Evolutionary conservation across 2,888 invertebrate species (phyloP).

Genomic region (Lordiphosa andalusiaca): DNA sequence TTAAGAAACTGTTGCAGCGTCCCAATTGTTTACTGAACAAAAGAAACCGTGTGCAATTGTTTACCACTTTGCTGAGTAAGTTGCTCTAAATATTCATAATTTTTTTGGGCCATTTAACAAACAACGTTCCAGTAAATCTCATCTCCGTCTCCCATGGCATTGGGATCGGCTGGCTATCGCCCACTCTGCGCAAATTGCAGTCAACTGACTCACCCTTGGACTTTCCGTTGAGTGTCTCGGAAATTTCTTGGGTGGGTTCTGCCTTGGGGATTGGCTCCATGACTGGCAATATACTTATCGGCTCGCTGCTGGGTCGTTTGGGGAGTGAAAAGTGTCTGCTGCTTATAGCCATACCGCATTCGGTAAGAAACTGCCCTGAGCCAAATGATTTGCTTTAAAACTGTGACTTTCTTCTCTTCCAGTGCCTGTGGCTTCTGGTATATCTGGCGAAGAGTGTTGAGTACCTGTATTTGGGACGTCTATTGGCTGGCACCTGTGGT

Average conservation of each 20-base stretch:
- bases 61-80: constrained; percentile 63
- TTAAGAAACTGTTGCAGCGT: constrained; percentile 21
- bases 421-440: constrained; percentile 66
- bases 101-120: not conserved
- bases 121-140: constrained; percentile 65
- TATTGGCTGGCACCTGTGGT: constrained; percentile 62
- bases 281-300: constrained; percentile 67
- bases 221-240: constrained; percentile 50
- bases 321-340: constrained; percentile 70
- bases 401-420: not conserved
- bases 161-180: constrained; percentile 78
- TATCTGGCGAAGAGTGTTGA: constrained; percentile 49
- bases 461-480: constrained; percentile 55
- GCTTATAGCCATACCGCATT: constrained; percentile 70
- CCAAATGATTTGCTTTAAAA: not conserved
- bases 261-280: constrained; percentile 70
- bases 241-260: constrained; percentile 78
- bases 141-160: constrained; percentile 77
- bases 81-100: not conserved
- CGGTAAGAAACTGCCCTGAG: constrained; percentile 49
- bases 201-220: constrained; percentile 53
- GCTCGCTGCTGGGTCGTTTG: constrained; percentile 52
- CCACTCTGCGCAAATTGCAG: constrained; percentile 69
- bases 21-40: constrained; percentile 46
- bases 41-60: constrained; percentile 55